Base-by-base conservation (phyloP, 1,140 invertebrate genomes). In the Drosophila fuyamai region DNA sequence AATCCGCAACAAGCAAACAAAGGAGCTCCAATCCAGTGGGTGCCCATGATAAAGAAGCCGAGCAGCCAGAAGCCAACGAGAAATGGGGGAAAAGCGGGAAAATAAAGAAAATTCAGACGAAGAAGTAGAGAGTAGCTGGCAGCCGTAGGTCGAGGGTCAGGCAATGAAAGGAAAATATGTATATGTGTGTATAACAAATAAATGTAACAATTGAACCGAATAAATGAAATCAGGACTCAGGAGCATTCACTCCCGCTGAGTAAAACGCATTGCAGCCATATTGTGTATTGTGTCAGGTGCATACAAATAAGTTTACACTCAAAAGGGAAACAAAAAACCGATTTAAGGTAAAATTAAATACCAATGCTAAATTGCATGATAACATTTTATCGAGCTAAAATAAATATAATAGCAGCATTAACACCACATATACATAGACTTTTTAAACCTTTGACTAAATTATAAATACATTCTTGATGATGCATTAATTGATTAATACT, bases 131-230 rank as follows among this genome's bases (percentile, higher is more conserved):
- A 70, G 48, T 47, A 66, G 32, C 38, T 55, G 48, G 29, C n/a
- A 47, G 16, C 38, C 65, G 18, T 43, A 36, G 51, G 51, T 70
- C 44, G 13, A 23, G 46, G 36, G 32, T 23, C 29, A 50, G 54
- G 74, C 67, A 85, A 85, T 51, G 23, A 71, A 61, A 67, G n/a
- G 53, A 68, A 74, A 67, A 57, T 72, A 47, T 63, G 48, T 72
- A 47, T 63, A 40, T 70, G 43, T 70, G 43, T 57, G 44, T 76
- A 70, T 78, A 81, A 86, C 79, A 86, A 88, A 86, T 88, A 86
- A 76, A 63, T 73, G 76, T 76, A 88, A 88, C 79, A 86, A 86
- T 86, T 86, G 83, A 77, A 68, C 76, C 58, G 50, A 88, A 74
- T 88, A 65, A 83, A 88, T 78, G 72, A 88, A 88, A 76, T 73